Evolutionary conservation across 2,797 vertebrate species (phyloP).

Genomic region (Melopsittacus undulatus): DNA sequence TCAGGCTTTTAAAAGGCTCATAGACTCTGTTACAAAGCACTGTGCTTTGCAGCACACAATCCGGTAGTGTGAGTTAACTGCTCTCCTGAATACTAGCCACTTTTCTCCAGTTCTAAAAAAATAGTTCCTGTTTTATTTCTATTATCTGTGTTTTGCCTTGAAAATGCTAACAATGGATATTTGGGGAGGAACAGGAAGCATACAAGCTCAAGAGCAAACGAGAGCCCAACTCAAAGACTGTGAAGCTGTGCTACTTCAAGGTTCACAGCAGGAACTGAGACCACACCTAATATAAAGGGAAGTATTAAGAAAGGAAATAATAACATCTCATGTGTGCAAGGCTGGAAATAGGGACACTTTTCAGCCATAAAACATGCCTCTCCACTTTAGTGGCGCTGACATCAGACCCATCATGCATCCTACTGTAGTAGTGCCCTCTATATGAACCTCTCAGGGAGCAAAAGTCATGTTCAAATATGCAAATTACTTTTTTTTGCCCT

Average conservation of each 20-base stretch:
- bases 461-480: background rate
- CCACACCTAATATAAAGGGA: background rate
- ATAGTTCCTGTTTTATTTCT: background rate
- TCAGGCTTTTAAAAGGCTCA: background rate
- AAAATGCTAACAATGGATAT: slow-evolving; percentile 14
- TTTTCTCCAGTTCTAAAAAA: background rate
- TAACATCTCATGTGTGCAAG: background rate
- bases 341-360: background rate
- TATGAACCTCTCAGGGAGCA: background rate
- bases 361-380: background rate
- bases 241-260: background rate
- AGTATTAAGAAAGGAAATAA: background rate
- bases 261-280: background rate
- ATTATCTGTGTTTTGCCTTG: background rate
- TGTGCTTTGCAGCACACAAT: background rate
- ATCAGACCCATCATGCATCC: background rate
- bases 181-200: background rate
- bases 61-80: background rate
- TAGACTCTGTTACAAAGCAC: background rate
- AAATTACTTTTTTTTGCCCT: background rate
- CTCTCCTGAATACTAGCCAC: background rate
- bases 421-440: background rate
- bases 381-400: background rate
- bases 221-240: background rate
- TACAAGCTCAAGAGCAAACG: background rate